A percentile compares a stretch with the other conserved stretches of the same genome.
Conservation (phyloP, 2,888 invertebrate species). For the Crematogaster levior region DNA sequence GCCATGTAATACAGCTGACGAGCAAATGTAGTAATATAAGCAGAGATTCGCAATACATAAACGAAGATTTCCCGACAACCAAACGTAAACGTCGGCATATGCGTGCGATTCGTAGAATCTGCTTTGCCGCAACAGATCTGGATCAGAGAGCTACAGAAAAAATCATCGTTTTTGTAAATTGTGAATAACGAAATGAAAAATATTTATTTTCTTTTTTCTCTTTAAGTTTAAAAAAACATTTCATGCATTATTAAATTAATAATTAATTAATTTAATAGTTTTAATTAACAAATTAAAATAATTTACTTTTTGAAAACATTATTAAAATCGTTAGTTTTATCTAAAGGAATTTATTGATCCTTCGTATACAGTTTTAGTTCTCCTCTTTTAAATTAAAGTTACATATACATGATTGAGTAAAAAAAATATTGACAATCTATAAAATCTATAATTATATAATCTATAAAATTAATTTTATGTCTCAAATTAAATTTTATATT, state of each 20-base stretch:
- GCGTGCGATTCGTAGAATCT: constrained; percentile 37
- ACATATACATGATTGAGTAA: neutral
- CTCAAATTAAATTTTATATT: neutral
- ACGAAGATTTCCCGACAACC: constrained; percentile 67
- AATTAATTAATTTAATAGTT: neutral
- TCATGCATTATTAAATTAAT: neutral
- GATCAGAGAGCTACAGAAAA: neutral
- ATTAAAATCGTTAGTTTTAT: neutral
- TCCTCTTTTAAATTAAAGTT: neutral
- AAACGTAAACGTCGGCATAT: constrained; percentile 35
- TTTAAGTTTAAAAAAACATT: no score
- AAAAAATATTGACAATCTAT: neutral
- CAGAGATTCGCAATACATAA: constrained; percentile 68
- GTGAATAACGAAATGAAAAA: neutral
- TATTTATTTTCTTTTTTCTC: neutral
- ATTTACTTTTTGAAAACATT: neutral
- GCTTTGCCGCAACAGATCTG: constrained; percentile 3
- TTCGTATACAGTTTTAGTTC: neutral
- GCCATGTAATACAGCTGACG: constrained; percentile 66
- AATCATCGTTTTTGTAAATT: constrained; percentile 12
- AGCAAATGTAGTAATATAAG: constrained; percentile 71
- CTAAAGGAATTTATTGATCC: neutral
- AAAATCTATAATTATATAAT: no score
- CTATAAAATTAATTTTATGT: neutral
- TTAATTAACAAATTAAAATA: neutral